Conservation (phyloP, 2,797 vertebrate species). For the Coracias cyanogaster region DNA sequence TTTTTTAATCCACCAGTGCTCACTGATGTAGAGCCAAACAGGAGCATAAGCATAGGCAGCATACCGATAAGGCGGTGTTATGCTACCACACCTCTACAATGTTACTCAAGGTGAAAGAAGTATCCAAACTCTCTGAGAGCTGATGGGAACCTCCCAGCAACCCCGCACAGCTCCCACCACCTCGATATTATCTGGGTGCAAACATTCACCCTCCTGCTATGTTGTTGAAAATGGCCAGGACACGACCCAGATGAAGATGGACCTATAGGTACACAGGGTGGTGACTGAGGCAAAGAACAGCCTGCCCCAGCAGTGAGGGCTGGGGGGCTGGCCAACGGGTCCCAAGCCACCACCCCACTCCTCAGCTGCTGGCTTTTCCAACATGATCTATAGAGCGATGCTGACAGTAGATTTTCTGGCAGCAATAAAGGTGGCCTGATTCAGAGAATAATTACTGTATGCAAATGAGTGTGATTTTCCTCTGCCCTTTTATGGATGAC, state of each 20-base stretch:
- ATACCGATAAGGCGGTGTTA: rapidly evolving
- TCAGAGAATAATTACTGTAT: slow-evolving; percentile 90
- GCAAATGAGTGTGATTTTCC: slow-evolving; percentile 87
- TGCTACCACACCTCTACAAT: rapidly evolving
- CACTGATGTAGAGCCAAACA: background rate
- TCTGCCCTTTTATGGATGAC: slow-evolving; percentile 87
- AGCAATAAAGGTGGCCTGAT: slow-evolving; percentile 88
- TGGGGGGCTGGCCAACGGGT: background rate
- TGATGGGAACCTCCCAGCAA: background rate
- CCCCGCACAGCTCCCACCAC: background rate
- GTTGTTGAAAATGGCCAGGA: background rate
- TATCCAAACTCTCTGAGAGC: background rate
- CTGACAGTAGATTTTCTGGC: slow-evolving; percentile 88
- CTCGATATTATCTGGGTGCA: background rate
- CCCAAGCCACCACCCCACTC: slow-evolving; percentile 60
- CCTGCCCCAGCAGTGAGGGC: background rate
- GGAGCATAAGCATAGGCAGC: background rate
- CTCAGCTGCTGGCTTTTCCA: slow-evolving; percentile 77
- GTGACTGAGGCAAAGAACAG: rapidly evolving
- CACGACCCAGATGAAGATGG: background rate
- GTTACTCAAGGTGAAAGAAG: background rate
- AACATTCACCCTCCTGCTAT: background rate
- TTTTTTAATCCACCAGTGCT: background rate
- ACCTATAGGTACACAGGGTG: rapidly evolving
- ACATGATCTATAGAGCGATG: slow-evolving; percentile 82